Conservation (phyloP, 2,113 vertebrate genomes). For the Kryptolebias marmoratus region DNA sequence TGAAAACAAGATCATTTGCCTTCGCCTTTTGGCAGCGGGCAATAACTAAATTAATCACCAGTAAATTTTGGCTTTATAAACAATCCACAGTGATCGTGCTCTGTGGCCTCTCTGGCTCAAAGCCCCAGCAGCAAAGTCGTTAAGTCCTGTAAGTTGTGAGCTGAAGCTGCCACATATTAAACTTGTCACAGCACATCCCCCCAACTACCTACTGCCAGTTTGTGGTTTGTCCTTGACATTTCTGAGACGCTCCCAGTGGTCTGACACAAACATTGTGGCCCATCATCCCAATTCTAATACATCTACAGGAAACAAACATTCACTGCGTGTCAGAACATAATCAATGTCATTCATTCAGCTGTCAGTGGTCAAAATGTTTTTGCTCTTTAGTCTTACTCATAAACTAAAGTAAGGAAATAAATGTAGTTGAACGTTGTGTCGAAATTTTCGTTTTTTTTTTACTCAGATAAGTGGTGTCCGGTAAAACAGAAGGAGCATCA, state of each 20-base stretch:
- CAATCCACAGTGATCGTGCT: background rate
- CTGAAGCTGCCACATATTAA: conserved; percentile 4
- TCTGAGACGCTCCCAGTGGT: conserved; percentile 6
- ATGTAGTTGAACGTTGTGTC: background rate
- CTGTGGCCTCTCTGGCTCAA: conserved; percentile 5
- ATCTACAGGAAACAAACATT: conserved; percentile 3
- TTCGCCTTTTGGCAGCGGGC: background rate
- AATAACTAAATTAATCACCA: background rate
- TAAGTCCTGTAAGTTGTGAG: background rate
- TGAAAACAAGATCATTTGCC: too few relatives aligned
- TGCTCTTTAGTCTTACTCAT: background rate
- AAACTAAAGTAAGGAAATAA: background rate
- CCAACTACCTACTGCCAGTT: conserved; percentile 5
- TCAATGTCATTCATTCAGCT: background rate
- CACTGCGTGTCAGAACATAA: background rate
- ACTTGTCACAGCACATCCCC: conserved; percentile 9
- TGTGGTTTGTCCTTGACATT: conserved; percentile 26
- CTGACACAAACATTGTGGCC: conserved; percentile 8
- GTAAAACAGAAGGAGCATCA: too few relatives aligned
- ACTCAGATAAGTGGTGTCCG: background rate
- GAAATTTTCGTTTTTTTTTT: background rate
- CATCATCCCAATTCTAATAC: background rate
- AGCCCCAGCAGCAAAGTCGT: conserved; percentile 6
- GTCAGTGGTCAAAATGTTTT: background rate
- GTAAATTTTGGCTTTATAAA: background rate